Conservation (phyloP, 1,140 invertebrate genomes). For the Elysia chlorotica region DNA sequence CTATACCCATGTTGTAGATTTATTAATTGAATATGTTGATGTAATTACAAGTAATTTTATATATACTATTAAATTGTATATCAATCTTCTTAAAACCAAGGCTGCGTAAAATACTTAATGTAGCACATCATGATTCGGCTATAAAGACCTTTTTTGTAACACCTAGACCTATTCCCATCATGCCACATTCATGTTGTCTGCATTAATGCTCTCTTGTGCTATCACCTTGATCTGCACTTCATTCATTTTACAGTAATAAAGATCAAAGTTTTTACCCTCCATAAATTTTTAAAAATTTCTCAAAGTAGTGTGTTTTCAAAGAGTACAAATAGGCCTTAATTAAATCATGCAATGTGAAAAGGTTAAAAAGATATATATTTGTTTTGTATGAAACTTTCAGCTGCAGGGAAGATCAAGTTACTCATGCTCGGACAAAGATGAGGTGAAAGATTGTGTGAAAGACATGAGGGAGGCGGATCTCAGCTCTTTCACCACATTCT, state of each 20-base stretch:
- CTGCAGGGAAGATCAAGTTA: constrained; percentile 65
- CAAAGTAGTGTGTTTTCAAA: too few relatives aligned
- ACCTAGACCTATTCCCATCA: too few relatives aligned
- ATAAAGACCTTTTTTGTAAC: too few relatives aligned
- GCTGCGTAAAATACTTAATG: too few relatives aligned
- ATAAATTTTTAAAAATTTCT: background rate
- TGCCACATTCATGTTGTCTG: too few relatives aligned
- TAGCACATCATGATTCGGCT: too few relatives aligned
- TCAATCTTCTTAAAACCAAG: background rate
- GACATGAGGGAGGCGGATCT: constrained; percentile 69
- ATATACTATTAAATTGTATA: background rate
- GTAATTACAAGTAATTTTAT: background rate
- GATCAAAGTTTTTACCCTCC: background rate
- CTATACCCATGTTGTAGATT: background rate
- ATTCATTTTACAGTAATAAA: background rate
- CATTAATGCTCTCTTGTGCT: too few relatives aligned
- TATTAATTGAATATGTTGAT: background rate
- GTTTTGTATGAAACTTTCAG: background rate
- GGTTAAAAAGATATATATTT: too few relatives aligned
- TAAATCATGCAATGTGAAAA: too few relatives aligned
- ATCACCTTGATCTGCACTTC: background rate
- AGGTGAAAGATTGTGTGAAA: constrained; percentile 65
- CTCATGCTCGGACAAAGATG: constrained; percentile 62
- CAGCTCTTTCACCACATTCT: constrained; percentile 71
- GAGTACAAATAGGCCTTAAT: background rate